A percentile compares a stretch with the other conserved stretches of the same genome.
Evolutionary conservation across 2,888 invertebrate species (phyloP).

Genomic region (Steinernema carpocapsae): DNA sequence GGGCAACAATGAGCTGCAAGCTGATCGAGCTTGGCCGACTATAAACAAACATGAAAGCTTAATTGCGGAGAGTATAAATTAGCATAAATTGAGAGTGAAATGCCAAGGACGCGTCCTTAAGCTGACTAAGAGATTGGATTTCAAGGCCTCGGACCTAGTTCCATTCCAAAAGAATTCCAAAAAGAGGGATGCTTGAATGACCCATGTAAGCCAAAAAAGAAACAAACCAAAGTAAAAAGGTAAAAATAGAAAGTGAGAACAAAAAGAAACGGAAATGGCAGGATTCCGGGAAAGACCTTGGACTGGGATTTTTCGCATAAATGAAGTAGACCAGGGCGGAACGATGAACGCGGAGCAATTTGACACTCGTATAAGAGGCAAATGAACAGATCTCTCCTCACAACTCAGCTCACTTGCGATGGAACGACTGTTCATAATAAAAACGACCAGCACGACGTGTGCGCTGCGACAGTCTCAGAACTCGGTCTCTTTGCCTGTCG

Average conservation of each 20-base stretch:
- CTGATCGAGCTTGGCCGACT: neutral
- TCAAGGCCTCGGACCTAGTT: neutral
- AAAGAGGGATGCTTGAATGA: neutral
- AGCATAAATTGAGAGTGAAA: conserved; percentile 11
- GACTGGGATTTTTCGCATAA: too few relatives aligned
- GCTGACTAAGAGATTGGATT: neutral
- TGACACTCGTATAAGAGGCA: conserved; percentile 19
- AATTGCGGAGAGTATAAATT: conserved; percentile 21
- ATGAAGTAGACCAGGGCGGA: too few relatives aligned
- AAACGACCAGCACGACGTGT: neutral
- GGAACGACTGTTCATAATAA: conserved; percentile 7
- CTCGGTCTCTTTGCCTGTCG: neutral
- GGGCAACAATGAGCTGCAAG: conserved; percentile 9
- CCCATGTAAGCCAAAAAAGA: neutral
- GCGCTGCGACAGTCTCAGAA: conserved; percentile 12
- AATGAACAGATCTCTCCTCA: conserved; percentile 19
- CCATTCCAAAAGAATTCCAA: too few relatives aligned
- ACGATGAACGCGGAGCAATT: conserved; percentile 4
- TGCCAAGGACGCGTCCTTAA: neutral
- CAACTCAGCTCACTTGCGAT: conserved; percentile 27
- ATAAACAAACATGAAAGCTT: conserved; percentile 29
- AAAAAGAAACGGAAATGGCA: too few relatives aligned
- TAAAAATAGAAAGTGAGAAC: too few relatives aligned
- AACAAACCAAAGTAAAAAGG: neutral
- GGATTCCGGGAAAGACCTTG: too few relatives aligned